These are phyloP conservation scores for Dryobotodes eremita DNA, from an alignment of 2,888 invertebrate species.

Conservation along the genomic window DNA sequence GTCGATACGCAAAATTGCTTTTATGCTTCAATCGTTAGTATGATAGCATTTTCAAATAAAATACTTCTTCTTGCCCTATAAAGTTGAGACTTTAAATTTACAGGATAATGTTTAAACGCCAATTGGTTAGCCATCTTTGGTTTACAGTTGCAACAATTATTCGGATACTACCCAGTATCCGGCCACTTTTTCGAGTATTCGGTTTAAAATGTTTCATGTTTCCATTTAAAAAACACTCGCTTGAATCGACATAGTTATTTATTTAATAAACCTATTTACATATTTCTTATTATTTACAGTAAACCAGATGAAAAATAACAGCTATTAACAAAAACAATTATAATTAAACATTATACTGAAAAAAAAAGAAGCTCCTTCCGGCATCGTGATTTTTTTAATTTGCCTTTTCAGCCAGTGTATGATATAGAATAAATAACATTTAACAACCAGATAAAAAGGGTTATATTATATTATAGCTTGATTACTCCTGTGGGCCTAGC, in stretches of 20 bases:
- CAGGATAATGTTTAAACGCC: too few species aligned
- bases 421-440: neutral
- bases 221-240: neutral
- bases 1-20: too few species aligned
- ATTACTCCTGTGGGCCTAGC: neutral
- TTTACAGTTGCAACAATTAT: neutral
- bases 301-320: constrained; percentile 45
- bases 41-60: too few species aligned
- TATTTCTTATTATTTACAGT: constrained; percentile 58
- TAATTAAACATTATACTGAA: constrained; percentile 24
- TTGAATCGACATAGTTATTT: constrained; percentile 54
- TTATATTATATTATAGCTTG: neutral
- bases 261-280: constrained; percentile 64
- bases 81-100: neutral
- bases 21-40: too few species aligned
- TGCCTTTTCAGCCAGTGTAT: neutral
- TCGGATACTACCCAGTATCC: constrained; percentile 7
- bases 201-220: neutral
- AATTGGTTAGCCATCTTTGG: neutral
- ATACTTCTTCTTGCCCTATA: too few species aligned
- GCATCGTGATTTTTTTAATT: neutral
- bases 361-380: neutral
- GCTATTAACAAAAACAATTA: constrained; percentile 51
- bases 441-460: neutral
- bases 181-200: neutral